Evolutionary conservation across 2,113 vertebrate genomes (phyloP), one percentile per base, ranked within the genome.

Genomic region (Cinclus mexicanus): DNA sequence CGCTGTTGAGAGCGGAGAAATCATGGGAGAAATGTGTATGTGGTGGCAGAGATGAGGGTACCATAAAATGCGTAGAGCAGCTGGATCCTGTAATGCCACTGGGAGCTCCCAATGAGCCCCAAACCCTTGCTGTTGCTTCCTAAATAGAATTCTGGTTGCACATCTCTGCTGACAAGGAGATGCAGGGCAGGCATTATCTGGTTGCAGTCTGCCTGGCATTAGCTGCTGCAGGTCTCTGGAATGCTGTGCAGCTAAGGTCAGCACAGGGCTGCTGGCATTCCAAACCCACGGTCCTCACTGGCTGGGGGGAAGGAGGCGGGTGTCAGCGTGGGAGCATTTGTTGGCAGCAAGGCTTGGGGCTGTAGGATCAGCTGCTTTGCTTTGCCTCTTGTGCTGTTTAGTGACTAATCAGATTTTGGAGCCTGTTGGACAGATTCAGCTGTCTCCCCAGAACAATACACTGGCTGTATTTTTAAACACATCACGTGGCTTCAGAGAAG

Each of bases 391-490:
- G 83, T 84, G 29, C 90, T 78, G 86, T 95, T 94, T 89, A 94
- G 88, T 96, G 95, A 96, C 95, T 97, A 94, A 97, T 96, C 93
- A 94, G 92, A 92, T 97, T 96, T 97, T 93, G 92, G 92, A 96
- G 96, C 72, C 92, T 60, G 81, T 94, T 26, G 87, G 87, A 94
- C 92, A 90, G 56, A 97, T 94, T 96, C 95, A 87, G 92, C 95
- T 92, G 80, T 94, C 95, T 96, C 90, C 92, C 88, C 53, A 28
- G 76, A 94, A 97, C 96, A 97, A 96, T 92, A 46, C 31, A 1
- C 93, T 37, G 35, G 83, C 94, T 96, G 95, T 97, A 88, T 95
- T 94, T 96, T 96, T 93, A 90, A 96, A 97, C 8, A 0, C 4
- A 2, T 95, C 94, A 96, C 86, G 80, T 96, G 96, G 90, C 86